Evolutionary conservation across 2,113 vertebrate species (phyloP).

Genomic region (Alouatta palliata): DNA sequence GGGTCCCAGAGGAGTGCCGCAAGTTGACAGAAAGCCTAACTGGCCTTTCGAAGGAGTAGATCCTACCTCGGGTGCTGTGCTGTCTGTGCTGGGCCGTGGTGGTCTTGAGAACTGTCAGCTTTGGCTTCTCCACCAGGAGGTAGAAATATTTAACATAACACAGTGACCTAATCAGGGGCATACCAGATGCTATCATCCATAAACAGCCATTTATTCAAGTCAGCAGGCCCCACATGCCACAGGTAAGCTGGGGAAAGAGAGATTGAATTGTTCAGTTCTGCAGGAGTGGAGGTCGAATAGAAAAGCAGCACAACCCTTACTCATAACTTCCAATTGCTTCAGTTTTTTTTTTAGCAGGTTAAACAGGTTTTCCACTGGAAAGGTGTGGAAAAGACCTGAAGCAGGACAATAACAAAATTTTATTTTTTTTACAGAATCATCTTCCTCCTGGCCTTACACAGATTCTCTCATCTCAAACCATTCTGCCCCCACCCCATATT

Average conservation of each 20-base stretch:
- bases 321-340: constrained; percentile 71
- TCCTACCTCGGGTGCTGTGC: background rate
- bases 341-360: constrained; percentile 61
- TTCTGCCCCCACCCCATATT: background rate
- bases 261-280: constrained; percentile 74
- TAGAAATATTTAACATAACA: constrained; percentile 77
- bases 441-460: background rate
- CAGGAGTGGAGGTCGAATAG: constrained; percentile 51
- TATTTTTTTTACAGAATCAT: constrained; percentile 32
- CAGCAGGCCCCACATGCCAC: constrained; percentile 63
- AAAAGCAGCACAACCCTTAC: constrained; percentile 67
- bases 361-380: constrained; percentile 72
- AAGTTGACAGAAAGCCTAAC: background rate
- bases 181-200: constrained; percentile 73
- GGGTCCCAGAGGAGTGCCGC: background rate
- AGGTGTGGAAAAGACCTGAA: constrained; percentile 66
- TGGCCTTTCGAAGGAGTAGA: background rate
- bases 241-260: constrained; percentile 77
- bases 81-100: constrained; percentile 35
- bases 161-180: constrained; percentile 71
- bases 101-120: constrained; percentile 53
- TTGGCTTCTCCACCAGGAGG: constrained; percentile 61
- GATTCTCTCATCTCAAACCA: background rate
- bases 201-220: constrained; percentile 71
- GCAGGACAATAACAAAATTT: constrained; percentile 58